Conservation (phyloP, 2,113 vertebrate species). For the Kryptolebias marmoratus region DNA sequence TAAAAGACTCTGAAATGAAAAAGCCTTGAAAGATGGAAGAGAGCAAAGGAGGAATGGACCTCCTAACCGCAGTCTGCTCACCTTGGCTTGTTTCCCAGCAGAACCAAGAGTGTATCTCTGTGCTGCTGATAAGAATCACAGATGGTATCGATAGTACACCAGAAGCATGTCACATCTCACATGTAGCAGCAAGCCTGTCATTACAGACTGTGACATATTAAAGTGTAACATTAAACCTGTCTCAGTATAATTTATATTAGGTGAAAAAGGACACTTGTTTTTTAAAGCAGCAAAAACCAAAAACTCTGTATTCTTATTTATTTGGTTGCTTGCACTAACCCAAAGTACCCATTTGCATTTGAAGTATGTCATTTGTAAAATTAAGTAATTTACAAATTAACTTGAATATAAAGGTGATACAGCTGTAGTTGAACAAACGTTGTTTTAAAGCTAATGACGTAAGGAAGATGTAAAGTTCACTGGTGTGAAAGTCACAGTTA, state of each 20-base stretch:
- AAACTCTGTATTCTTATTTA: neutral
- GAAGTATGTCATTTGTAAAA: no score
- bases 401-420: no score
- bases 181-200: constrained; percentile 54
- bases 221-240: constrained; percentile 13
- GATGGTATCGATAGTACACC: constrained; percentile 53
- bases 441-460: constrained; percentile 12
- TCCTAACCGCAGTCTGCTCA: constrained; percentile 52
- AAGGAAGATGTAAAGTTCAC: constrained; percentile 39
- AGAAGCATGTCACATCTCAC: constrained; percentile 29
- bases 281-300: neutral
- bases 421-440: neutral
- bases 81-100: constrained; percentile 49
- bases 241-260: neutral
- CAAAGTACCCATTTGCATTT: no score
- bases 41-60: constrained; percentile 53
- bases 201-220: constrained; percentile 23
- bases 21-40: constrained; percentile 74
- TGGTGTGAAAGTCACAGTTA: constrained; percentile 42
- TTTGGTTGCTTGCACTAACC: neutral
- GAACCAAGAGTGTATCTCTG: constrained; percentile 54
- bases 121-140: constrained; percentile 57
- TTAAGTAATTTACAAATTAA: no score
- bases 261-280: neutral
- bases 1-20: constrained; percentile 70